Base-by-base conservation (phyloP, 2,113 vertebrate species). In the Anas platyrhynchos region DNA sequence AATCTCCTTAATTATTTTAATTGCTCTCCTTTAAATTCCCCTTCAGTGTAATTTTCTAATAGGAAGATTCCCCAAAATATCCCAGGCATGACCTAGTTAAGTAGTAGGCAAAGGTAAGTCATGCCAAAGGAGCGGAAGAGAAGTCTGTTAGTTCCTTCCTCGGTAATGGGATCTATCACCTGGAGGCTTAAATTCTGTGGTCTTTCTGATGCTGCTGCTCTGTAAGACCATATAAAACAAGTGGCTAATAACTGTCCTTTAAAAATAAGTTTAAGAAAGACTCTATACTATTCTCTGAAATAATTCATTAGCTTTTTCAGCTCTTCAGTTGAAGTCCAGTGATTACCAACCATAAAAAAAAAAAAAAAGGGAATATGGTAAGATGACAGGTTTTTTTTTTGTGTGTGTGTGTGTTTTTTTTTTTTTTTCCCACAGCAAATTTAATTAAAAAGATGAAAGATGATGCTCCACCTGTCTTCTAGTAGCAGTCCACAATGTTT, bases 1-100 rank as follows among this genome's bases (percentile, higher is more conserved):
- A 20, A 95, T 88, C 91, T 88, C 85, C 91, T 89, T 96, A 96
- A 97, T 97, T 97, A 97, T 78, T 96, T 96, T 97, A 97, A 97
- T 97, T 96, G 86, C 89, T 83, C 89, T 90, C 63, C 88, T 93
- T 68, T 3, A 90, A 96, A 94, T 91, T 96, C 61, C 88, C 88
- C 90, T 95, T 91, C 72, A 26, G 75, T 86, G 63, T 86, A 96
- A 96, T 96, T 91, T 96, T 93, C 63, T 68, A 96, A 89, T 76
- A 95, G 83, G 75, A 96, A 96, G 82, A 93, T 81, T 94, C 76
- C 85, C 89, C 13, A 94, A 93, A 96, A 94, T 93, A 96, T 91
- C 89, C 79, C 56, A 94, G 87, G 95, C 79, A 59, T 91, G 87
- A 95, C 88, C 87, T 83, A 95, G 41, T 88, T 96, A 91, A 91